A percentile compares a stretch with the other conserved stretches of the same genome.
Conservation (phyloP, 1,140 invertebrate species). For the Brachionus rotundiformis region DNA sequence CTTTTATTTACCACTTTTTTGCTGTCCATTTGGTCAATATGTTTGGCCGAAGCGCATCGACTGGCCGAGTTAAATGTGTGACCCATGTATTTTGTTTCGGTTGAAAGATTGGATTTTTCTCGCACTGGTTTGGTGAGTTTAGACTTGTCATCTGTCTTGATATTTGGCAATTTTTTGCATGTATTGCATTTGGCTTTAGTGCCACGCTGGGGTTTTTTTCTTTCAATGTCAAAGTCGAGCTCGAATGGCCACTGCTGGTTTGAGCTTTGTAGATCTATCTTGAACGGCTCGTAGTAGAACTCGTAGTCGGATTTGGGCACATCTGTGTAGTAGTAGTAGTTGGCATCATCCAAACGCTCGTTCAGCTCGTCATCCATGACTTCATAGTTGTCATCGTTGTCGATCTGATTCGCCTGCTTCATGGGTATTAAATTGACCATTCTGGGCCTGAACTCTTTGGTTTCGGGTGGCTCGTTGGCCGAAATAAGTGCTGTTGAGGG, state of each 20-base stretch:
- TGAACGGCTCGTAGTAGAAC: conserved; percentile 27
- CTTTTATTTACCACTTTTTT: neutral
- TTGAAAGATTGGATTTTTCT: neutral
- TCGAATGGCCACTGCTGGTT: conserved; percentile 33
- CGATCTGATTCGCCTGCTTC: neutral
- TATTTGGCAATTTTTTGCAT: neutral
- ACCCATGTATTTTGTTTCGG: neutral
- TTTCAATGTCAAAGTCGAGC: conserved; percentile 14
- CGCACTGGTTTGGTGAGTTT: neutral
- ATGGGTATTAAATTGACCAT: conserved; percentile 28
- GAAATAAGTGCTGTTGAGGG: neutral
- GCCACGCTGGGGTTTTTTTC: neutral
- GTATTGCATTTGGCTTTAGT: neutral
- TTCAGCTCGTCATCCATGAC: neutral
- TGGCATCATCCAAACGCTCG: neutral
- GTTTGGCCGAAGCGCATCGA: neutral
- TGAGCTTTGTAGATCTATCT: neutral
- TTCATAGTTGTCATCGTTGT: conserved; percentile 9
- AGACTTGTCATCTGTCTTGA: neutral
- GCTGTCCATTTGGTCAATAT: neutral
- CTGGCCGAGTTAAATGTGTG: neutral
- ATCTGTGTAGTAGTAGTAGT: neutral
- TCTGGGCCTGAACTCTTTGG: conserved; percentile 10
- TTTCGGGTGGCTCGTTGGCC: neutral
- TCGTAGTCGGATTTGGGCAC: neutral